Conservation (phyloP, 2,113 vertebrate genomes). For the Xenopus tropicalis region DNA sequence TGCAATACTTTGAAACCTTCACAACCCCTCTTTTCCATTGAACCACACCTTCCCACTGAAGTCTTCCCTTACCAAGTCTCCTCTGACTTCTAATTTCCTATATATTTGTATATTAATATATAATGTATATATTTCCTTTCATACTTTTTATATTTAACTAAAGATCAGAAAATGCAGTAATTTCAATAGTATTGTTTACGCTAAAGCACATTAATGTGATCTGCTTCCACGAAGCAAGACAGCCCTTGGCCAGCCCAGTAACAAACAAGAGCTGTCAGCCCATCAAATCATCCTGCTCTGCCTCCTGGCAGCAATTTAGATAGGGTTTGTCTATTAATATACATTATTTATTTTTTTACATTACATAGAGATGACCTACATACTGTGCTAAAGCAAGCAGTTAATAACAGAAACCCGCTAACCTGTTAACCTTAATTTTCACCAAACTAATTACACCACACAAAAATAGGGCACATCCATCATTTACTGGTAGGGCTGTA, state of each 20-base stretch:
- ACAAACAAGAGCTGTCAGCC: background rate
- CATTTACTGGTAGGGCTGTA: background rate
- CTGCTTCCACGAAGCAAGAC: background rate
- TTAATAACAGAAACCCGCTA: slow-evolving; percentile 22
- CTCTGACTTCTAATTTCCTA: no score
- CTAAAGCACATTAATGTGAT: background rate
- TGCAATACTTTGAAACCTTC: no score
- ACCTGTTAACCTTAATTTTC: slow-evolving; percentile 13
- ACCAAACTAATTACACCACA: slow-evolving; percentile 9
- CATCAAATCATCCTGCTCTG: background rate
- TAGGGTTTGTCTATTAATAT: background rate
- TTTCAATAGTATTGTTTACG: no score
- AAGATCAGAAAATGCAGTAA: no score
- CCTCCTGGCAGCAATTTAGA: slow-evolving; percentile 3
- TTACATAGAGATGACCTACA: slow-evolving; percentile 25
- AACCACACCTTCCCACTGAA: no score
- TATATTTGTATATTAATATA: no score
- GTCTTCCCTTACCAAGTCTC: no score
- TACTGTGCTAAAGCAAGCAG: slow-evolving; percentile 6
- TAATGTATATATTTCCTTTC: no score
- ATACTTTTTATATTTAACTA: no score
- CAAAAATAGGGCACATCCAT: slow-evolving; percentile 11
- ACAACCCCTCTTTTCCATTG: no score
- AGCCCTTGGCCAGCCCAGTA: background rate
- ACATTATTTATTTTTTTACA: slow-evolving; percentile 7